Evolutionary conservation across 2,888 invertebrate species (phyloP).

Genomic region (Sinhomidia bicolor): DNA sequence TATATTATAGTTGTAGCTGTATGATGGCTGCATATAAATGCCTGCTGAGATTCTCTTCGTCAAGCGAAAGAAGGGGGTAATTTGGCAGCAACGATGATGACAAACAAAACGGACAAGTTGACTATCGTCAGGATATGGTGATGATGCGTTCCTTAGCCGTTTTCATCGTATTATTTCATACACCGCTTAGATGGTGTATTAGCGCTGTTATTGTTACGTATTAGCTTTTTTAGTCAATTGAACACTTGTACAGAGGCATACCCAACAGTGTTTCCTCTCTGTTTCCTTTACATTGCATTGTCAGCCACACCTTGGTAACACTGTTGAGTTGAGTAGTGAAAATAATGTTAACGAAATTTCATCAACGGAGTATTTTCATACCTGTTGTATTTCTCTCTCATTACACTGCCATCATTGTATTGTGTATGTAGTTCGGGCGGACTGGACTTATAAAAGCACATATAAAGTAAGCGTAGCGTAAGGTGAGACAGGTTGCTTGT

Average conservation of each 20-base stretch:
- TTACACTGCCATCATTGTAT: background rate
- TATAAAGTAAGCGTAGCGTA: no score
- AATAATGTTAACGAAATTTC: slow-evolving; percentile 49
- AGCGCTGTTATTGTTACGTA: background rate
- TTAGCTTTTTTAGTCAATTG: background rate
- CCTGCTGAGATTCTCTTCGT: background rate
- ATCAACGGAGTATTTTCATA: slow-evolving; percentile 38
- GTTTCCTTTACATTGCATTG: slow-evolving; percentile 31
- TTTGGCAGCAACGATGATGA: background rate
- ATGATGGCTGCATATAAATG: background rate
- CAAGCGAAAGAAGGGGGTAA: slow-evolving; percentile 35
- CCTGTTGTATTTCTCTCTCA: background rate
- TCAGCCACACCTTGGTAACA: slow-evolving; percentile 68
- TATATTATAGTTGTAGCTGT: background rate
- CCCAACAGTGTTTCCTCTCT: background rate
- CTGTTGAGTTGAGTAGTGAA: slow-evolving; percentile 58
- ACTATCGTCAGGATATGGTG: background rate
- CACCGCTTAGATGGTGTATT: background rate
- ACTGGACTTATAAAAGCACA: background rate
- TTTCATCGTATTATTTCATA: background rate
- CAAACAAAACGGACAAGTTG: slow-evolving; percentile 51
- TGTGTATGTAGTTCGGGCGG: background rate
- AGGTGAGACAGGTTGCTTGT: slow-evolving; percentile 17
- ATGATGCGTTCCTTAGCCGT: slow-evolving; percentile 30
- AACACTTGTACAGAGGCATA: background rate